Evolutionary conservation across 2,113 vertebrate species (phyloP).

Genomic region (Indicator indicator): DNA sequence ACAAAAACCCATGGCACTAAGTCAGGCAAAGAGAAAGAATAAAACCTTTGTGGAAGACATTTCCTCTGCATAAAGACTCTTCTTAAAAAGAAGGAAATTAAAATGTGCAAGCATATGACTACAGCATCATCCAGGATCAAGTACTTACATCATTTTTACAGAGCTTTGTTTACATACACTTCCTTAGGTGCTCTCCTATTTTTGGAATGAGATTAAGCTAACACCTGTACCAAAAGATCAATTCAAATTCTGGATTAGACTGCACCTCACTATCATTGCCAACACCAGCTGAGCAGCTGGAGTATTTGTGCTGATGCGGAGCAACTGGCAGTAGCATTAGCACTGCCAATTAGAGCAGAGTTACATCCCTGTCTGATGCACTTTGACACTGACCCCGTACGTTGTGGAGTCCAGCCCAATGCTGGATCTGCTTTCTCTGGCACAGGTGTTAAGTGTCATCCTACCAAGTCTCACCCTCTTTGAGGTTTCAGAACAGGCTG

Average conservation of each 20-base stretch:
- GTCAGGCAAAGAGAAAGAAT: neutral
- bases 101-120: neutral
- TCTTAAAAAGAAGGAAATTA: neutral
- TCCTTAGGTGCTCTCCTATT: neutral
- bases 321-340: neutral
- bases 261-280: neutral
- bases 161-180: neutral
- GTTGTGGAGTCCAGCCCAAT: neutral
- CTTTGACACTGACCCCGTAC: neutral
- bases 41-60: neutral
- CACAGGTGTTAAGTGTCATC: neutral
- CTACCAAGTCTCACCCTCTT: neutral
- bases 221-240: neutral
- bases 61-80: neutral
- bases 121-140: neutral
- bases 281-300: neutral
- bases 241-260: neutral
- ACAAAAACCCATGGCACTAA: neutral
- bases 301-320: neutral
- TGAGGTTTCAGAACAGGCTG: neutral
- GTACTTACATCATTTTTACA: neutral
- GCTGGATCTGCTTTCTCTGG: neutral
- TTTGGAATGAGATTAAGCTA: neutral
- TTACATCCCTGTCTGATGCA: accelerated
- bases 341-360: neutral